These are phyloP conservation scores for Salminus brasiliensis DNA, from an alignment of 2,113 vertebrate genomes.

Conservation along the genomic window DNA sequence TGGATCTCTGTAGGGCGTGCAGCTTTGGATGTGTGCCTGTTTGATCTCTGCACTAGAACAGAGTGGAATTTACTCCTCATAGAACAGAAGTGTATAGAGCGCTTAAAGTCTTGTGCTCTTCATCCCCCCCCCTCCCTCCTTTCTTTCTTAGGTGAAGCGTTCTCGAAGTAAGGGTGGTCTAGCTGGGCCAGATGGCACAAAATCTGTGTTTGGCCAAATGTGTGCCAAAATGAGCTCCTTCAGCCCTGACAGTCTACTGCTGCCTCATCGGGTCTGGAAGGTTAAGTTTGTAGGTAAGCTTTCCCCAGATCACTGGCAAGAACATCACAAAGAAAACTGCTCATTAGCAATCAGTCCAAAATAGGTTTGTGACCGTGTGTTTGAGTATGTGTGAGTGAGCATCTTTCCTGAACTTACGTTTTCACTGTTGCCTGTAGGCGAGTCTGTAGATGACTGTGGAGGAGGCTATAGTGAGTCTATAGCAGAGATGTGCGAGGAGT, in stretches of 20 bases:
- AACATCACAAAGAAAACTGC: neutral
- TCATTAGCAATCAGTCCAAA: neutral
- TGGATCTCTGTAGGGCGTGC: slow-evolving; percentile 17
- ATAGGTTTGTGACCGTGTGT: neutral
- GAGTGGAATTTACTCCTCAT: slow-evolving; percentile 25
- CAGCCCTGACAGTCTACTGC: slow-evolving; percentile 93
- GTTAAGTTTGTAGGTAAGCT: slow-evolving; percentile 97
- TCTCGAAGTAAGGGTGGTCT: slow-evolving; percentile 97
- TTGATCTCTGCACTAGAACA: slow-evolving; percentile 38
- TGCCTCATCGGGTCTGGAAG: slow-evolving; percentile 98
- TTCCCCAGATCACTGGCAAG: neutral
- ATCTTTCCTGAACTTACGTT: neutral
- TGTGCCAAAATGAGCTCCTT: slow-evolving; percentile 98
- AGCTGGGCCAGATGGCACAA: slow-evolving; percentile 95
- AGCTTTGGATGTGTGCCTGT: slow-evolving; percentile 5
- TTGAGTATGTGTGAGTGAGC: neutral
- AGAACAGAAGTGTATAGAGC: slow-evolving; percentile 38
- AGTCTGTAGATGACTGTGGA: slow-evolving; percentile 97
- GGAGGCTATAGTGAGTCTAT: slow-evolving; percentile 99
- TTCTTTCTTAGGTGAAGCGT: slow-evolving; percentile 87
- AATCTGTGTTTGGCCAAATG: slow-evolving; percentile 99
- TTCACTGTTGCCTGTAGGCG: slow-evolving; percentile 73
- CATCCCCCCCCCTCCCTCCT: neutral
- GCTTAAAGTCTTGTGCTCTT: neutral
- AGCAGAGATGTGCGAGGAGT: slow-evolving; percentile 98